These are phyloP conservation scores for Drosophila ironensis DNA, from an alignment of 1,140 invertebrate species.

Conservation along the genomic window DNA sequence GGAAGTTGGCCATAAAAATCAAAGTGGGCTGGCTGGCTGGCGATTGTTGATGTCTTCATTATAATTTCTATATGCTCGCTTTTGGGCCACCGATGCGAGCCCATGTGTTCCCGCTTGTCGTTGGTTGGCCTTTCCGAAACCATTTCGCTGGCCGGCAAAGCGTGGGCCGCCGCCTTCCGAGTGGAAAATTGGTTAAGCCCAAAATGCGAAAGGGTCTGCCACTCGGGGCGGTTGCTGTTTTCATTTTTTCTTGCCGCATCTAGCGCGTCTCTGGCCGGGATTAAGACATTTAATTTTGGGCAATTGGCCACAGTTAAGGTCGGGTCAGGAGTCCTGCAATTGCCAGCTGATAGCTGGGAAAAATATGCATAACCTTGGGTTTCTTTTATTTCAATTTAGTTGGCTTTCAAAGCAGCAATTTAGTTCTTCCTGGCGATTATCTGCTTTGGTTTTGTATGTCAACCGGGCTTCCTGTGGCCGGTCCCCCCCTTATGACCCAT, in stretches of 20 bases:
- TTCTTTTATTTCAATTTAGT: slow-evolving; percentile 21
- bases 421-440: slow-evolving; percentile 1
- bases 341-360: background rate
- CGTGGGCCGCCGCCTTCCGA: slow-evolving; percentile 45
- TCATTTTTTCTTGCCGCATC: slow-evolving; percentile 40
- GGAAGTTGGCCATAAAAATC: slow-evolving; percentile 66
- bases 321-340: background rate
- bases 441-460: slow-evolving; percentile 32
- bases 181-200: slow-evolving; percentile 69
- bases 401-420: slow-evolving; percentile 3
- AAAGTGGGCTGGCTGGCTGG: slow-evolving; percentile 72
- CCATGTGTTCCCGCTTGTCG: slow-evolving; percentile 7
- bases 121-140: slow-evolving; percentile 39
- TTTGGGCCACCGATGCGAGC: slow-evolving; percentile 27
- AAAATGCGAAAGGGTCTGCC: slow-evolving; percentile 39
- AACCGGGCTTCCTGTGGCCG: slow-evolving; percentile 25
- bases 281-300: slow-evolving; percentile 50
- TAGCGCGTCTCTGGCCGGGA: slow-evolving; percentile 29
- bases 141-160: slow-evolving; percentile 59
- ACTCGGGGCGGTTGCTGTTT: slow-evolving; percentile 32
- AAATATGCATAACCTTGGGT: background rate
- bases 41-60: slow-evolving; percentile 74
- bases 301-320: slow-evolving; percentile 39
- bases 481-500: slow-evolving; percentile 14
- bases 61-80: slow-evolving; percentile 71